These are phyloP conservation scores for Mimas tiliae DNA, from an alignment of 2,888 invertebrate species.

Conservation along the genomic window DNA sequence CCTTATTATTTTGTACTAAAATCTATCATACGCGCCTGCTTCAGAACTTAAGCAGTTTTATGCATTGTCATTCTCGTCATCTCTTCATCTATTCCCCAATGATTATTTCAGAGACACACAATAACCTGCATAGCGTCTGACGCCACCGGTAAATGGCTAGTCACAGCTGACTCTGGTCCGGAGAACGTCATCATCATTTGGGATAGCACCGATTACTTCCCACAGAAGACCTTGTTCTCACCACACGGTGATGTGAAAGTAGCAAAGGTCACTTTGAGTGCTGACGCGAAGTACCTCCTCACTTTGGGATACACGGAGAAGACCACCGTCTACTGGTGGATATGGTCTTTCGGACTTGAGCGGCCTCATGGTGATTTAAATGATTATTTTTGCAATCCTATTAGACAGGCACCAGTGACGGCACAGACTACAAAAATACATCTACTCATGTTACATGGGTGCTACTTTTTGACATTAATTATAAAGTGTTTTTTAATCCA, in stretches of 20 bases:
- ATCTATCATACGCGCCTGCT: no score
- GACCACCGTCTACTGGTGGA: slow-evolving; percentile 84
- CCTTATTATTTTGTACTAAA: no score
- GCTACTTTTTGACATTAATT: no score
- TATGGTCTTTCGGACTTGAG: slow-evolving; percentile 84
- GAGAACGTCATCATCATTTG: slow-evolving; percentile 85
- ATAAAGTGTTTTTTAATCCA: no score
- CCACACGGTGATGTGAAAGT: slow-evolving; percentile 74
- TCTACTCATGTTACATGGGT: no score
- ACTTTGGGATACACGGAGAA: slow-evolving; percentile 78
- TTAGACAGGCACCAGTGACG: no score
- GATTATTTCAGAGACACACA: slow-evolving; percentile 71
- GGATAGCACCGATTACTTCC: slow-evolving; percentile 78
- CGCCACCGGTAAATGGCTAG: slow-evolving; percentile 81
- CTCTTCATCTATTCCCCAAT: no score
- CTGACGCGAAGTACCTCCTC: slow-evolving; percentile 84
- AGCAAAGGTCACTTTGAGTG: slow-evolving; percentile 77
- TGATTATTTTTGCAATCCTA: background rate
- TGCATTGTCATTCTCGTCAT: no score
- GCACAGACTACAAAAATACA: no score
- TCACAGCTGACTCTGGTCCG: slow-evolving; percentile 84
- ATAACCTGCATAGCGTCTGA: slow-evolving; percentile 80
- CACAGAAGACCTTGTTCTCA: slow-evolving; percentile 81
- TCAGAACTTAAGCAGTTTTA: no score
- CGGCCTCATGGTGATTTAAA: slow-evolving; percentile 78